These are phyloP conservation scores for Colostygia pectinataria DNA, from an alignment of 2,888 invertebrate species.

Conservation along the genomic window DNA sequence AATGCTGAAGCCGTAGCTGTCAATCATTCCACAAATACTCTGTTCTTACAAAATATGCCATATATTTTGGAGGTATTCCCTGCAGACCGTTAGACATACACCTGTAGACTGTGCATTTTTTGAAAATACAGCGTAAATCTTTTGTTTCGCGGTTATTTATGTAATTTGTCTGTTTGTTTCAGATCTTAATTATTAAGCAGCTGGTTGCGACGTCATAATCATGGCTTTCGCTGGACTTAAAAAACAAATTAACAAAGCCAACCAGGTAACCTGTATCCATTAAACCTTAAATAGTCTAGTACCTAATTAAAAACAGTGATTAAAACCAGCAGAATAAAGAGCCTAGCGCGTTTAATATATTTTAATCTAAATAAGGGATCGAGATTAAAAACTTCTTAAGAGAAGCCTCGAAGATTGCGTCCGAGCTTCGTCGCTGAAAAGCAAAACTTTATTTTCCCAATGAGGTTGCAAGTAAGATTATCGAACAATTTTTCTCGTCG, in stretches of 20 bases:
- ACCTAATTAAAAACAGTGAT: slow-evolving; percentile 33
- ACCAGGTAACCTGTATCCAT: slow-evolving; percentile 89
- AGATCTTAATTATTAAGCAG: slow-evolving; percentile 46
- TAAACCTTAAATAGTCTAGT: slow-evolving; percentile 19
- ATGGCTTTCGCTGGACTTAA: slow-evolving; percentile 99
- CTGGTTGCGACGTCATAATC: slow-evolving; percentile 54
- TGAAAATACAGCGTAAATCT: neutral
- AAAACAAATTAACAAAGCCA: slow-evolving; percentile 99
- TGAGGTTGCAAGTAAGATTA: slow-evolving; percentile 24
- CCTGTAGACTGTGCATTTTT: too few species aligned
- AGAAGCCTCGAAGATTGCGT: slow-evolving; percentile 43
- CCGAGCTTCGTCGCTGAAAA: slow-evolving; percentile 35
- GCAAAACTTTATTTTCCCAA: slow-evolving; percentile 39
- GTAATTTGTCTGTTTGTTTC: slow-evolving; percentile 40
- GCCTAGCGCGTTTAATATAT: slow-evolving; percentile 22
- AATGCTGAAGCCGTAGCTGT: neutral
- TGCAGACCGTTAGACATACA: too few species aligned
- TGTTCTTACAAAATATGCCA: neutral
- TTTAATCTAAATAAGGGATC: slow-evolving; percentile 36
- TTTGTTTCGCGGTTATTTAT: neutral
- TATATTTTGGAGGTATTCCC: too few species aligned
- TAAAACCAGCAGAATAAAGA: slow-evolving; percentile 32
- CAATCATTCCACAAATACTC: too few species aligned
- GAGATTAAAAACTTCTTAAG: slow-evolving; percentile 51
- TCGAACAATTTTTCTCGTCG: slow-evolving; percentile 18